These are phyloP conservation scores for Galendromus occidentalis DNA, from an alignment of 1,140 invertebrate species.

Conservation along the genomic window DNA sequence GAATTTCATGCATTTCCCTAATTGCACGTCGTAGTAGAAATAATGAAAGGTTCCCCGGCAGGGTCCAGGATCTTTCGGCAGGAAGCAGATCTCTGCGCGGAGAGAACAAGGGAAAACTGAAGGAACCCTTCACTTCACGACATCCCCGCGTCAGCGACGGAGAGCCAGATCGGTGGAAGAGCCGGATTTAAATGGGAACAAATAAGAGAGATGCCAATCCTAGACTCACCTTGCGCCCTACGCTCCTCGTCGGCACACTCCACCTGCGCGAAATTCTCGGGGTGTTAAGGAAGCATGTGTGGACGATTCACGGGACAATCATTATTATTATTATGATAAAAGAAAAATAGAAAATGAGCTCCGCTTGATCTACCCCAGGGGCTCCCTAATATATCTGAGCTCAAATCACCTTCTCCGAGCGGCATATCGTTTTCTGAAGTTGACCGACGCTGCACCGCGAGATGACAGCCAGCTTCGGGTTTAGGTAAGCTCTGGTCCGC, in stretches of 20 bases:
- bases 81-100: slow-evolving; percentile 51
- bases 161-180: too few relatives aligned
- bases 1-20: slow-evolving; percentile 29
- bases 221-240: not conserved
- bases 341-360: too few relatives aligned
- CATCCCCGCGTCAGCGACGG: too few relatives aligned
- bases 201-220: too few relatives aligned
- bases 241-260: not conserved
- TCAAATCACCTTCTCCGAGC: slow-evolving; percentile 39
- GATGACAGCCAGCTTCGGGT: slow-evolving; percentile 27
- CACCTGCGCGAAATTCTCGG: not conserved
- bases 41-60: slow-evolving; percentile 59
- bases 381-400: too few relatives aligned
- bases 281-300: too few relatives aligned
- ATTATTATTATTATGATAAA: too few relatives aligned
- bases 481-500: slow-evolving; percentile 30
- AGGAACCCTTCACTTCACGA: too few relatives aligned
- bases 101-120: too few relatives aligned
- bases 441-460: slow-evolving; percentile 21
- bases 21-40: slow-evolving; percentile 57
- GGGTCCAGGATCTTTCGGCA: slow-evolving; percentile 50
- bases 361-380: too few relatives aligned
- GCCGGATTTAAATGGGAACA: too few relatives aligned
- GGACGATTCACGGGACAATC: too few relatives aligned
- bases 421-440: slow-evolving; percentile 21